Evolutionary conservation across 2,888 invertebrate species (phyloP).

Genomic region (Elmis aenea): DNA sequence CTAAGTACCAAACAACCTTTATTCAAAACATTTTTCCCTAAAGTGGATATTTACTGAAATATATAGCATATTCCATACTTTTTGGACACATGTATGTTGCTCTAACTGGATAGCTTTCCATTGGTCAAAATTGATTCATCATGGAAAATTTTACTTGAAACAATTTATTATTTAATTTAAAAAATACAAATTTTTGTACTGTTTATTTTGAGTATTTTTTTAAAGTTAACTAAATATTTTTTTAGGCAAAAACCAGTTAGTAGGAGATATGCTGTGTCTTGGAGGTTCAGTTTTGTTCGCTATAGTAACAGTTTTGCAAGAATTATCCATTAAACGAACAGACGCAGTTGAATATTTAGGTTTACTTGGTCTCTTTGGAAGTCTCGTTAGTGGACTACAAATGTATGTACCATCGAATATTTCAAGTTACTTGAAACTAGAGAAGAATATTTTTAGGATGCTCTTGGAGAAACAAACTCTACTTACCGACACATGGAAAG

Average conservation of each 20-base stretch:
- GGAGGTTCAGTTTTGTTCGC: conserved; percentile 75
- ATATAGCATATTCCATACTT: too few species aligned
- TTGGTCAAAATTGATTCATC: too few species aligned
- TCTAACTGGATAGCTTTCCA: too few species aligned
- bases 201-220: too few species aligned
- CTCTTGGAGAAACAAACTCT: conserved; percentile 66
- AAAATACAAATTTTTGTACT: too few species aligned
- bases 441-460: conserved; percentile 40
- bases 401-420: conserved; percentile 55
- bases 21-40: too few species aligned
- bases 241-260: conserved; percentile 69
- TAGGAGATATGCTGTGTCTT: conserved; percentile 79
- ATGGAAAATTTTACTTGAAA: too few species aligned
- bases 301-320: conserved; percentile 74
- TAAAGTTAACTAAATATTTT: conserved; percentile 20
- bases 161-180: too few species aligned
- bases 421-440: neutral
- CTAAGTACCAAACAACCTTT: too few species aligned
- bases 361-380: conserved; percentile 75
- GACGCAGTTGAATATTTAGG: conserved; percentile 77
- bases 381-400: conserved; percentile 70
- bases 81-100: too few species aligned
- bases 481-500: conserved; percentile 59
- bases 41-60: too few species aligned
- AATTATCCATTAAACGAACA: conserved; percentile 73